Conservation (phyloP, 1,140 invertebrate species). For the Chironomus striatipennis region DNA sequence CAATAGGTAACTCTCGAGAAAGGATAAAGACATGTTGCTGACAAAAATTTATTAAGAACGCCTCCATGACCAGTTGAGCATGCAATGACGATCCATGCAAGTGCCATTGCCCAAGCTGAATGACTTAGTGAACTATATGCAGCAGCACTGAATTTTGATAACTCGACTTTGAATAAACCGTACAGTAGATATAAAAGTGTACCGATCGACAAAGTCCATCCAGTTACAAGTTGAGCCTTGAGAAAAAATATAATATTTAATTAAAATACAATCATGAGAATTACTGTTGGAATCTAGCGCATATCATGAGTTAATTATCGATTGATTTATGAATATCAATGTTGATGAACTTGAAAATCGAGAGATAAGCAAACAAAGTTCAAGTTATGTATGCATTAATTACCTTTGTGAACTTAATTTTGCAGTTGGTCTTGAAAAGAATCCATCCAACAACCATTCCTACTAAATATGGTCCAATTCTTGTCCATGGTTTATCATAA, state of each 20-base stretch:
- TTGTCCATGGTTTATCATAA: constrained; percentile 80
- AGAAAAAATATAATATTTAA: constrained; percentile 30
- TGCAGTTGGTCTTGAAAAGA: constrained; percentile 71
- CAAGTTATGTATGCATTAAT: constrained; percentile 26
- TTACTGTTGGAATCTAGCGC: no score
- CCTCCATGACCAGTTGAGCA: constrained; percentile 82
- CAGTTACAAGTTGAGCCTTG: constrained; percentile 53
- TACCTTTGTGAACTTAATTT: constrained; percentile 64
- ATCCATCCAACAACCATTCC: constrained; percentile 77
- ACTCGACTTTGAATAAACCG: constrained; percentile 61
- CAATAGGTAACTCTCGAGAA: constrained; percentile 78
- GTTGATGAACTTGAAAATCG: no score
- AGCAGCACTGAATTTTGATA: constrained; percentile 59
- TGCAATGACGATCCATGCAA: constrained; percentile 81
- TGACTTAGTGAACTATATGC: constrained; percentile 77
- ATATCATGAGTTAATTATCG: no score
- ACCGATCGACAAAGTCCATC: constrained; percentile 56
- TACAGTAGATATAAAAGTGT: constrained; percentile 63
- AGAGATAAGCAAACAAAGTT: no score
- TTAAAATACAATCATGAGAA: no score
- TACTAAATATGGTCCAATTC: constrained; percentile 70
- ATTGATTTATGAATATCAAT: no score
- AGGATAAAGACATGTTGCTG: constrained; percentile 68
- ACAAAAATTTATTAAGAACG: constrained; percentile 59
- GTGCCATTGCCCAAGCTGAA: constrained; percentile 69